Percentiles rank a stretch among this genome's conserved stretches.
These are phyloP conservation scores for Alligator mississippiensis DNA, from an alignment of 2,113 vertebrate species.

Conservation along the genomic window DNA sequence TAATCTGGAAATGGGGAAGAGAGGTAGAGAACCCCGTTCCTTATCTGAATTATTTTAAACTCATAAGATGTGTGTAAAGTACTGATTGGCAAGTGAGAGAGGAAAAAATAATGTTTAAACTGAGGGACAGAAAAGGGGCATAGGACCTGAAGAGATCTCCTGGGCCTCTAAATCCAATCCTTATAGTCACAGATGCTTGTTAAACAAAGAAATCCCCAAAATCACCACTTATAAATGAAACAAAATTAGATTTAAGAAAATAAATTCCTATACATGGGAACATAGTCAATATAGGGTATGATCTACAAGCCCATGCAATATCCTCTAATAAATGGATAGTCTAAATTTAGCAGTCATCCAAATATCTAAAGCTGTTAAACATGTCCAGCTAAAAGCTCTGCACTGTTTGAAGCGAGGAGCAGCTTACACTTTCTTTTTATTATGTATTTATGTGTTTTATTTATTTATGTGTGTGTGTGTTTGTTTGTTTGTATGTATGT, in stretches of 20 bases:
- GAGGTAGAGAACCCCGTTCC: background rate
- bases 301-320: background rate
- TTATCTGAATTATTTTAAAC: background rate
- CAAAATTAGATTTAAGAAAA: background rate
- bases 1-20: background rate
- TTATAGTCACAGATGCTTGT: too few species aligned
- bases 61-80: background rate
- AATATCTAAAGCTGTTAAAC: background rate
- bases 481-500: background rate
- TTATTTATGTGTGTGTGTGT: too few species aligned
- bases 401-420: background rate
- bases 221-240: background rate
- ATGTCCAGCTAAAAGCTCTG: background rate
- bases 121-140: too few species aligned
- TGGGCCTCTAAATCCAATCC: too few species aligned
- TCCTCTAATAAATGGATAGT: background rate
- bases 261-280: background rate
- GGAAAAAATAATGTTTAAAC: background rate
- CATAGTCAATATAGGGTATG: background rate
- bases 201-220: too few species aligned
- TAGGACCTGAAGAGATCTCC: too few species aligned
- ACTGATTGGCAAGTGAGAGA: background rate
- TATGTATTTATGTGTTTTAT: background rate
- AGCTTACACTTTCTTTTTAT: background rate
- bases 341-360: background rate